A percentile compares a stretch with the other conserved stretches of the same genome.
phyloP scores from a whole-genome alignment of 2,888 invertebrate species.

The Euclidia mi region DNA sequence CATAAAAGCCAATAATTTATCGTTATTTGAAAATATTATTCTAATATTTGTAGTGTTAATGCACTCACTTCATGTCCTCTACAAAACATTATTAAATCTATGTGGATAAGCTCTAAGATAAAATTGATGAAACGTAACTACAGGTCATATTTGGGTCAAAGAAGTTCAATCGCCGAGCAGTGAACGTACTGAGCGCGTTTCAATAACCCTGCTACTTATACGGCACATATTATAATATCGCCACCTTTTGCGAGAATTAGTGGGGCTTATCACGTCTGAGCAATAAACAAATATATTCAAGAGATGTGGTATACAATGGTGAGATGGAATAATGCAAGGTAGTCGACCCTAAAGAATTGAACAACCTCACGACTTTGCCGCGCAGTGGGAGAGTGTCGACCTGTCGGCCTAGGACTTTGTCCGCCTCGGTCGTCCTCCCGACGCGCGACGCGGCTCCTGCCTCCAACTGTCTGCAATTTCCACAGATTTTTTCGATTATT shows the following conservation, averaged over 20 bases:
- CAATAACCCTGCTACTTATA: conserved; percentile 29
- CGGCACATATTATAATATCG: background rate
- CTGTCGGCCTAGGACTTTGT: conserved; percentile 56
- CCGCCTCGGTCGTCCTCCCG: conserved; percentile 50
- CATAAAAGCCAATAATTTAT: no score
- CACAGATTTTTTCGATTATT: conserved; percentile 7
- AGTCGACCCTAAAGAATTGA: conserved; percentile 57
- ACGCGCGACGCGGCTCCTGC: conserved; percentile 33
- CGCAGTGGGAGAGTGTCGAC: conserved; percentile 63
- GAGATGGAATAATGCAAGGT: conserved; percentile 53
- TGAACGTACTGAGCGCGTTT: conserved; percentile 13
- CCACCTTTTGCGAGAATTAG: conserved; percentile 14
- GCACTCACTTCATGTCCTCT: conserved; percentile 23
- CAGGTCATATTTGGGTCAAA: conserved; percentile 49
- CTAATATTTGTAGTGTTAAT: conserved; percentile 28
- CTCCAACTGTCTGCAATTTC: conserved; percentile 30
- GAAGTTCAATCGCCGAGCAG: conserved; percentile 38
- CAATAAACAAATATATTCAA: conserved; percentile 49
- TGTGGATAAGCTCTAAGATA: conserved; percentile 29
- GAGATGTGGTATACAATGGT: conserved; percentile 38
- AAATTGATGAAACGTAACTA: conserved; percentile 23
- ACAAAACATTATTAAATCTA: conserved; percentile 26
- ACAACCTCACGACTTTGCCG: conserved; percentile 68
- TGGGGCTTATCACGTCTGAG: conserved; percentile 29
- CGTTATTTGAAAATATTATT: conserved; percentile 6